phyloP scores from a whole-genome alignment of 2,888 invertebrate species.

The Fragum whitleyi region DNA sequence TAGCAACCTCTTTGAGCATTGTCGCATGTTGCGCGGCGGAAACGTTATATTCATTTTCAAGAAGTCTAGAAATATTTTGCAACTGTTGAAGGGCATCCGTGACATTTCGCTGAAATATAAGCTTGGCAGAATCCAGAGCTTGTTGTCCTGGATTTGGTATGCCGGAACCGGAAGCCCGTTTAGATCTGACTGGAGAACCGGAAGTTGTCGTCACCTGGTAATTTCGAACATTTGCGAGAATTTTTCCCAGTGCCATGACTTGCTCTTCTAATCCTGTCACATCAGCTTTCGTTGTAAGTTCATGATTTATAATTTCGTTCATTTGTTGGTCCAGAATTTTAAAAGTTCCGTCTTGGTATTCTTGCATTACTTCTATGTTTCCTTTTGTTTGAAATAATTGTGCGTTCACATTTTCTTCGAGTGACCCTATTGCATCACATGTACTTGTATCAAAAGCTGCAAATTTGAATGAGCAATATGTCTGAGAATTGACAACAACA shows the following conservation, averaged over 20 bases:
- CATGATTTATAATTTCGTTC: conserved; percentile 19
- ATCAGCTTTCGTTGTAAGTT: conserved; percentile 20
- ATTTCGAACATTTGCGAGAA: conserved; percentile 12
- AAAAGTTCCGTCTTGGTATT: conserved; percentile 45
- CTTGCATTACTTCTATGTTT: conserved; percentile 37
- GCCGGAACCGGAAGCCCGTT: conserved; percentile 31
- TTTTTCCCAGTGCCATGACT: conserved; percentile 34
- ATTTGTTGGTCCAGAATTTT: conserved; percentile 49
- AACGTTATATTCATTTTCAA: conserved; percentile 22
- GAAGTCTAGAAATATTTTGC: conserved; percentile 30
- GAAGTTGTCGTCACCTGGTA: conserved; percentile 9
- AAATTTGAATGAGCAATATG: conserved; percentile 46
- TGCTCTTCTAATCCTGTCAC: conserved; percentile 51
- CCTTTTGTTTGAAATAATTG: conserved; percentile 54
- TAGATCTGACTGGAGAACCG: not conserved
- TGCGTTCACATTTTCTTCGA: conserved; percentile 53
- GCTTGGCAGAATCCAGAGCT: conserved; percentile 41
- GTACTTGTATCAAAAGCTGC: conserved; percentile 37
- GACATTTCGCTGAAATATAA: conserved; percentile 42
- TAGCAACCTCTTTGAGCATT: conserved; percentile 32
- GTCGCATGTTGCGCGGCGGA: conserved; percentile 25
- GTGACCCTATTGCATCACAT: conserved; percentile 57
- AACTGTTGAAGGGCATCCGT: conserved; percentile 32
- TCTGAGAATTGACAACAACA: conserved; percentile 25
- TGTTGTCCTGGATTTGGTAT: conserved; percentile 24